A percentile compares a stretch with the other conserved stretches of the same genome.
These are phyloP conservation scores for Drosophila histrio DNA, from an alignment of 2,888 invertebrate species.

Conservation along the genomic window DNA sequence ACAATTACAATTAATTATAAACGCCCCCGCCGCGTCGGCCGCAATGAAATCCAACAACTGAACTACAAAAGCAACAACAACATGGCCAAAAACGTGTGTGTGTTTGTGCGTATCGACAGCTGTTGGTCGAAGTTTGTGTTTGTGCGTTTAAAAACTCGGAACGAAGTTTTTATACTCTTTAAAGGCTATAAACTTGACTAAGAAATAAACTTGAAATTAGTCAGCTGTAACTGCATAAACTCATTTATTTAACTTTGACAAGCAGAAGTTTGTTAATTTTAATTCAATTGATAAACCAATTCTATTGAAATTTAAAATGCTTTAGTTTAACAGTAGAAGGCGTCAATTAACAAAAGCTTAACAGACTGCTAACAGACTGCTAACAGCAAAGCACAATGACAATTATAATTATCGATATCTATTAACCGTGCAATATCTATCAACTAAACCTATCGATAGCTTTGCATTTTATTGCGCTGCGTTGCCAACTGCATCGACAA, in stretches of 20 bases:
- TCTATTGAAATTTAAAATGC: too few species aligned
- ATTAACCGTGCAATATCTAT: background rate
- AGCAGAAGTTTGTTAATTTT: too few species aligned
- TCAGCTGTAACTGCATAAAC: too few species aligned
- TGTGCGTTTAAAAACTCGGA: slow-evolving; percentile 45
- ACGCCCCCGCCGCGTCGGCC: slow-evolving; percentile 68
- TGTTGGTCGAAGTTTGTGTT: slow-evolving; percentile 54
- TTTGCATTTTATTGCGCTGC: background rate
- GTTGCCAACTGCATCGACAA: slow-evolving; percentile 16
- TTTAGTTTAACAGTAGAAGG: background rate
- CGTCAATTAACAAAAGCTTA: background rate
- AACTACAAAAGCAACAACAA: slow-evolving; percentile 58
- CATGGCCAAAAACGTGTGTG: slow-evolving; percentile 25
- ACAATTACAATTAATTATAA: slow-evolving; percentile 82
- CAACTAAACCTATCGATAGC: background rate
- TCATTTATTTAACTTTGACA: too few species aligned
- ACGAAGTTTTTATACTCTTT: slow-evolving; percentile 2
- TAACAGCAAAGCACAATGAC: too few species aligned
- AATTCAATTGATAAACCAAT: too few species aligned
- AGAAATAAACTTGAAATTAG: too few species aligned
- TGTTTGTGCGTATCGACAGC: slow-evolving; percentile 60
- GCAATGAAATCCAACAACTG: slow-evolving; percentile 54
- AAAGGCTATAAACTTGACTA: background rate
- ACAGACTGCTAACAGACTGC: background rate
- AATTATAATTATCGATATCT: too few species aligned